Evolutionary conservation across 1,140 invertebrate species (phyloP).

Genomic region (Acromyrmex charruanus): DNA sequence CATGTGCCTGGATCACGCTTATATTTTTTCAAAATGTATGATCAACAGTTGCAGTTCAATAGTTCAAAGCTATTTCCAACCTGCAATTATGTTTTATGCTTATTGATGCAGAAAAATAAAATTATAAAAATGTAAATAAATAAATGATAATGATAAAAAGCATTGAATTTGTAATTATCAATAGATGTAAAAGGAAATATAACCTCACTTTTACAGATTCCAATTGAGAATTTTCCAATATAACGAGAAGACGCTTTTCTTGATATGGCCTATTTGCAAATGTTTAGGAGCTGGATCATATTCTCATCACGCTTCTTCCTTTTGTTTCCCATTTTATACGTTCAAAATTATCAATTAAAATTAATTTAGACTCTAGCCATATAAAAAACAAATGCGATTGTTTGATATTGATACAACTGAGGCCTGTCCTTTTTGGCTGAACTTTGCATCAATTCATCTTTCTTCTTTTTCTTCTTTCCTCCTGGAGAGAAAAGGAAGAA

Average conservation of each 20-base stretch:
- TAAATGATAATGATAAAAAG: neutral
- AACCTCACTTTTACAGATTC: conserved; percentile 96
- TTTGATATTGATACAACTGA: no score
- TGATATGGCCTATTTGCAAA: conserved; percentile 90
- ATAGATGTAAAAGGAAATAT: conserved; percentile 54
- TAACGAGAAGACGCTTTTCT: conserved; percentile 96
- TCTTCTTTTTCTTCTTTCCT: no score
- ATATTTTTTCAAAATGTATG: conserved; percentile 95
- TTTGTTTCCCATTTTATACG: conserved; percentile 85
- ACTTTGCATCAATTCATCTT: no score
- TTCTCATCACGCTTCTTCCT: conserved; percentile 87
- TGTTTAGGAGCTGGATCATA: conserved; percentile 90
- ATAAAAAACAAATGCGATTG: no score
- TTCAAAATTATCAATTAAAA: no score
- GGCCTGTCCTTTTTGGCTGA: no score
- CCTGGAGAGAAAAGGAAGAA: no score
- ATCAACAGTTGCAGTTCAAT: conserved; percentile 95
- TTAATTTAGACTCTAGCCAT: no score
- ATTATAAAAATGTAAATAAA: neutral
- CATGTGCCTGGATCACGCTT: conserved; percentile 94
- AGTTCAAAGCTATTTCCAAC: conserved; percentile 95
- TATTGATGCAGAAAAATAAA: neutral
- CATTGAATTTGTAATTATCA: neutral
- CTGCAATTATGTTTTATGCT: conserved; percentile 84
- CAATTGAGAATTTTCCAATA: conserved; percentile 97